These are phyloP conservation scores for Polymixis lichenea DNA, from an alignment of 2,888 invertebrate species.

Conservation along the genomic window DNA sequence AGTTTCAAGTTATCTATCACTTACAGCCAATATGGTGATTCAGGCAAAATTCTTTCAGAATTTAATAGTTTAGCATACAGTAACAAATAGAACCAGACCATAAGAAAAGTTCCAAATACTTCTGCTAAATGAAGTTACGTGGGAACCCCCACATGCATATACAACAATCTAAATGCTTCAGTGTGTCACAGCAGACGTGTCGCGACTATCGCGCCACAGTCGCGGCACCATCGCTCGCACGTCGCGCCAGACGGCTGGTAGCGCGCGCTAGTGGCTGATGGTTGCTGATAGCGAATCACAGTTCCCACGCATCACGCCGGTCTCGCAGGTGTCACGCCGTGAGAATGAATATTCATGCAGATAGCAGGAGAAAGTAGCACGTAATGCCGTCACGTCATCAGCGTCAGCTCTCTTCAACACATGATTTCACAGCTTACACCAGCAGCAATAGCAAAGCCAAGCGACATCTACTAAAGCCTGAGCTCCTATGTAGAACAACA, in stretches of 20 bases:
- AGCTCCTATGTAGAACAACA: background rate
- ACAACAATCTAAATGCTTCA: slow-evolving; percentile 13
- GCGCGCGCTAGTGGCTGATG: slow-evolving; percentile 26
- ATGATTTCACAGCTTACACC: background rate
- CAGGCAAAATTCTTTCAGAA: background rate
- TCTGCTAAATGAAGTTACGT: background rate
- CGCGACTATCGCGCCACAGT: slow-evolving; percentile 28
- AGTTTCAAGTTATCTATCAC: background rate
- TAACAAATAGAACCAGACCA: background rate
- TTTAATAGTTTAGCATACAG: background rate
- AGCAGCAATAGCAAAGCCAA: no score
- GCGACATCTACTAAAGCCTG: background rate
- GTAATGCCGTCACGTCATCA: background rate
- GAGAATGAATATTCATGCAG: slow-evolving; percentile 72
- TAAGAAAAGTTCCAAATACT: slow-evolving; percentile 6
- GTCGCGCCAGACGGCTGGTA: slow-evolving; percentile 33
- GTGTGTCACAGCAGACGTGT: slow-evolving; percentile 36
- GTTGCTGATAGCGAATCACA: slow-evolving; percentile 35
- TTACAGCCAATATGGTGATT: background rate
- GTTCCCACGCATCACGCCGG: slow-evolving; percentile 49
- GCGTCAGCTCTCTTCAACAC: background rate
- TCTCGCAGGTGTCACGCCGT: slow-evolving; percentile 53
- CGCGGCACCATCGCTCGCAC: slow-evolving; percentile 51
- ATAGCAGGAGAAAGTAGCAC: slow-evolving; percentile 51
- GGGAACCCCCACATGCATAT: slow-evolving; percentile 8